Evolutionary conservation across 2,888 invertebrate species (phyloP).

Genomic region (Balanococcus diminutus): DNA sequence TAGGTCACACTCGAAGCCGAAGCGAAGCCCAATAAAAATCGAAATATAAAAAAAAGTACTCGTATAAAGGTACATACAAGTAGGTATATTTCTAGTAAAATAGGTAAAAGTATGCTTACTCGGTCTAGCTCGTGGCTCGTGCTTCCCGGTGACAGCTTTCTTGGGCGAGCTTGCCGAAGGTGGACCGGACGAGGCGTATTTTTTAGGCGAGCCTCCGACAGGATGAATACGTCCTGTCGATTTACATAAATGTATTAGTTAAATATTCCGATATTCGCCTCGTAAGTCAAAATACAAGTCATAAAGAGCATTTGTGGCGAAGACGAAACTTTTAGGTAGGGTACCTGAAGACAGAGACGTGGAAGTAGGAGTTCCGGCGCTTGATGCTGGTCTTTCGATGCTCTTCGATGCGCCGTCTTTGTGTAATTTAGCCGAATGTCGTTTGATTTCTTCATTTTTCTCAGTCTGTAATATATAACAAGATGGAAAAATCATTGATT

Average conservation of each 20-base stretch:
- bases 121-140: conserved; percentile 43
- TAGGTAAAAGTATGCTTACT: conserved; percentile 43
- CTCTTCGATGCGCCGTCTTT: conserved; percentile 31
- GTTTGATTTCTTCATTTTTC: conserved; percentile 52
- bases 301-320: not conserved
- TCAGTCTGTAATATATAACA: conserved; percentile 36
- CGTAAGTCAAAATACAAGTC: not conserved
- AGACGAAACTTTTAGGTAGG: not conserved
- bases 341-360: conserved; percentile 21
- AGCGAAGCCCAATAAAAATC: conserved; percentile 33
- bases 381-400: conserved; percentile 17
- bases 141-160: not conserved
- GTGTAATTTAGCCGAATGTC: conserved; percentile 40
- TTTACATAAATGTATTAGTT: not conserved
- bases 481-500: not conserved
- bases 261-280: not conserved
- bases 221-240: conserved; percentile 34
- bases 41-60: not conserved
- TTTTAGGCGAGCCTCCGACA: conserved; percentile 43
- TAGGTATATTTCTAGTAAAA: not conserved
- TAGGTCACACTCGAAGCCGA: conserved; percentile 19
- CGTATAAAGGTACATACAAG: too few relatives aligned
- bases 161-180: conserved; percentile 35
- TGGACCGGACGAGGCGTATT: conserved; percentile 27
- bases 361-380: conserved; percentile 22